Percentiles rank a stretch among this genome's conserved stretches.
Conservation (phyloP, 2,113 vertebrate species). For the Erinaceus europaeus region DNA sequence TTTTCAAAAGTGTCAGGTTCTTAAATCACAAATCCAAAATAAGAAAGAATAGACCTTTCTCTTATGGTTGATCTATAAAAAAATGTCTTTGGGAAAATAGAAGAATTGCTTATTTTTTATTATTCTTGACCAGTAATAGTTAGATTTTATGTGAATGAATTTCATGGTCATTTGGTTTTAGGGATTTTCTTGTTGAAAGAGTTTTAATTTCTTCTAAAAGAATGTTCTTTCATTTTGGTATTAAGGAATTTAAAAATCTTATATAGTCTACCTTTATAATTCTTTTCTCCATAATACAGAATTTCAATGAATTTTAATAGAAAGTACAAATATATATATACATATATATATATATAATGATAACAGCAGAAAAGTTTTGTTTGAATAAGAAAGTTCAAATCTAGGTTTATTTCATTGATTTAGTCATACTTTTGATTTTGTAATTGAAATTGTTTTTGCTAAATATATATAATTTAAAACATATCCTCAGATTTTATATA, state of each 20-base stretch:
- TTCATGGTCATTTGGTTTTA: constrained; percentile 50
- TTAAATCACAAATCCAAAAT: constrained; percentile 52
- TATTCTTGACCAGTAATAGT: constrained; percentile 47
- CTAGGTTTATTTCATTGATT: not conserved
- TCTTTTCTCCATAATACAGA: not conserved
- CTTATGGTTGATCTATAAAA: constrained; percentile 45
- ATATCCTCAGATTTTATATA: too few relatives aligned
- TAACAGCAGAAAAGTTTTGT: not conserved
- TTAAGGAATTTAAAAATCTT: constrained; percentile 8
- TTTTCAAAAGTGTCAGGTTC: constrained; percentile 49
- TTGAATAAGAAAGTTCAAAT: constrained; percentile 2
- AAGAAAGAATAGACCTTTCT: constrained; percentile 38
- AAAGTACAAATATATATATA: not conserved
- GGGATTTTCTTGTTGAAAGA: constrained; percentile 44
- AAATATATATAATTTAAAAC: not conserved
- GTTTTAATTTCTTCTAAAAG: constrained; percentile 50
- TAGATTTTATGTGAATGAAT: constrained; percentile 57
- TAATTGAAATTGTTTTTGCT: constrained; percentile 10
- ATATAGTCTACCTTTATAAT: not conserved
- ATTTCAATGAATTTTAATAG: constrained; percentile 32
- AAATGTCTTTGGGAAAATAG: constrained; percentile 28
- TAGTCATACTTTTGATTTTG: not conserved
- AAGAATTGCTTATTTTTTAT: constrained; percentile 41
- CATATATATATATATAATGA: not conserved
- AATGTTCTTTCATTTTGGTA: constrained; percentile 44